Evolutionary conservation across 2,888 invertebrate genomes (phyloP), one percentile per base, ranked within the genome.

Genomic region (Athalia circularis): DNA sequence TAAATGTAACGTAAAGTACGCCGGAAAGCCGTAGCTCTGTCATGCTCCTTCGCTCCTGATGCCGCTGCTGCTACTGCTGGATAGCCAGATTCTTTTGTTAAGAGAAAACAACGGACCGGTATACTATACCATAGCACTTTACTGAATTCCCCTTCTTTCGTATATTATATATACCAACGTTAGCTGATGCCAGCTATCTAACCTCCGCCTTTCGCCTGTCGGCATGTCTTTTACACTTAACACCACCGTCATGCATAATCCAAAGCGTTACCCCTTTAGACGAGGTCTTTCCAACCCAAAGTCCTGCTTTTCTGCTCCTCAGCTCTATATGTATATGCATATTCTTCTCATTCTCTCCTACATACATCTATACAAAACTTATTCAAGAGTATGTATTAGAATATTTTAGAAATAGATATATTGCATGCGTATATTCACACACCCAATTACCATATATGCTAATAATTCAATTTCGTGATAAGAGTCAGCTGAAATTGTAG

Each of bases 201-300:
- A 13, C n/a, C 15, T 54, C 54, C 29, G 47, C 59, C 72, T 45
- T 13, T 43, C 13, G 43, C 72, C 29, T 29, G 29, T 59, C 9
- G 47, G 59, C 72, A 72, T 59, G 15, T 72, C 59, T 72, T 72
- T 59, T 43, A 59, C 61, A 77, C 80, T 79, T 81, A 79, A 81
- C 82, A 81, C 77, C 74, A 74, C 13, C 74, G 77, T 80, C 78
- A 80, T 82, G 79, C 79, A 81, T 84, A 80, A 79, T 79, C 79
- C 80, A 80, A 77, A 45, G 80, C 47, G 65, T 45, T 47, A 72
- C 72, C 45, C 54, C 13, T 59, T 47, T 13, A 13, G 47, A 6
- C 45, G 8, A 13, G 8, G 57, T 72, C 72, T 72, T 59, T 59
- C 9, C 47, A 45, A 72, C 59, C 5, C 15, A n/a, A 52, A 43